phyloP scores from a whole-genome alignment of 2,113 vertebrate species.

The Pyrgilauda ruficollis region DNA sequence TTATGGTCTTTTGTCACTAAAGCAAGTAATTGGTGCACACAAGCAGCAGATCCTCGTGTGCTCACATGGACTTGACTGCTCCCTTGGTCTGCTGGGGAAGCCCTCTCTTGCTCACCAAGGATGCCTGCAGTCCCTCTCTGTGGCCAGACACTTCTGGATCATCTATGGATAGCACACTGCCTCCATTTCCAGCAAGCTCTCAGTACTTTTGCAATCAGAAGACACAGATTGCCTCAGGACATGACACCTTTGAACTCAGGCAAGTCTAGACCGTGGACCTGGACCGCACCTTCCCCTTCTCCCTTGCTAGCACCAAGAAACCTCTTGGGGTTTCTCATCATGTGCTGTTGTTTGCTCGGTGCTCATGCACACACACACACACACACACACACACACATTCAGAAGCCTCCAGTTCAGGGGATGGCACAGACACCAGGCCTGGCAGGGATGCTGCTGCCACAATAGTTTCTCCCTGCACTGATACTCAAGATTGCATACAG shows the following conservation, averaged over 20 bases:
- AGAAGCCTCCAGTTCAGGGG: background rate
- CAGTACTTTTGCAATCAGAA: background rate
- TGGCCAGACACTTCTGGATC: background rate
- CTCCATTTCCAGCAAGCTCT: background rate
- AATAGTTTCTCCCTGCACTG: background rate
- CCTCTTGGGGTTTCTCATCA: background rate
- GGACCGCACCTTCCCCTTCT: background rate
- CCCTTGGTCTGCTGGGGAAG: background rate
- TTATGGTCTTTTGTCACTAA: slow-evolving; percentile 45
- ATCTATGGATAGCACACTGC: background rate
- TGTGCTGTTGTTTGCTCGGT: background rate
- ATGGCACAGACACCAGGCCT: fast-evolving
- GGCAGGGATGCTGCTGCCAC: background rate
- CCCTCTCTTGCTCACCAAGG: background rate
- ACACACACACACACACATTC: fast-evolving
- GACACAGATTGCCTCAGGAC: background rate
- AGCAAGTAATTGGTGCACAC: background rate
- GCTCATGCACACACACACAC: background rate
- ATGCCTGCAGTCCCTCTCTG: background rate
- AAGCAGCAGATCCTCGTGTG: background rate
- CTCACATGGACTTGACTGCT: background rate
- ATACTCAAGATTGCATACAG: background rate
- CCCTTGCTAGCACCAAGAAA: background rate
- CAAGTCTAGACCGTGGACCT: background rate
- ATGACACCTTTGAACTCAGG: background rate